Evolutionary conservation across 2,797 vertebrate genomes (phyloP).

Genomic region (Semaprochilodus insignis): DNA sequence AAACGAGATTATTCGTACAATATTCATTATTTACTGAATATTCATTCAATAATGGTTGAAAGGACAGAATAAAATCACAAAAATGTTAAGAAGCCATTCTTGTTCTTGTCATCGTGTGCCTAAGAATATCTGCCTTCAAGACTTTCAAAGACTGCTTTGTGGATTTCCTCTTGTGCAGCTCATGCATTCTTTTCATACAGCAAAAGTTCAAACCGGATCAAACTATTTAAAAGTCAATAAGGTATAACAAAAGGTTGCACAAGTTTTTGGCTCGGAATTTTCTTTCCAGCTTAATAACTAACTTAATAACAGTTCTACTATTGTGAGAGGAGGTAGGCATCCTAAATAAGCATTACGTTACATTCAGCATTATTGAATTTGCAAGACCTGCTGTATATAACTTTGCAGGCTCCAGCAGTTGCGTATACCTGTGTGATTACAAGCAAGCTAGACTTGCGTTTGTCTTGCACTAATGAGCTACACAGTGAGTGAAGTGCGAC

Average conservation of each 20-base stretch:
- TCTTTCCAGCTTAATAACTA: not conserved
- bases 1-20: slow-evolving; percentile 12
- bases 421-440: slow-evolving; percentile 5
- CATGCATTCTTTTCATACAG: not conserved
- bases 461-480: slow-evolving; percentile 48
- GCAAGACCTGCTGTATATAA: not conserved
- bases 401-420: not conserved
- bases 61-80: not conserved
- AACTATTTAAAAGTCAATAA: not conserved
- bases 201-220: not conserved
- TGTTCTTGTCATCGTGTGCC: not conserved
- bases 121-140: not conserved
- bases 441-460: slow-evolving; percentile 27
- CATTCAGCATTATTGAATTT: not conserved
- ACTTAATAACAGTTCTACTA: not conserved
- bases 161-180: not conserved
- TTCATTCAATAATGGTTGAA: not conserved
- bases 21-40: slow-evolving; percentile 9
- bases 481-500: slow-evolving; percentile 39
- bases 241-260: not conserved
- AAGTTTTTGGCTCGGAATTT: not conserved
- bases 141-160: not conserved
- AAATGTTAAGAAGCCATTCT: not conserved
- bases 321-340: not conserved
- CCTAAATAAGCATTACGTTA: not conserved